Conservation (phyloP, 2,113 vertebrate species). For the Mohoua ochrocephala region DNA sequence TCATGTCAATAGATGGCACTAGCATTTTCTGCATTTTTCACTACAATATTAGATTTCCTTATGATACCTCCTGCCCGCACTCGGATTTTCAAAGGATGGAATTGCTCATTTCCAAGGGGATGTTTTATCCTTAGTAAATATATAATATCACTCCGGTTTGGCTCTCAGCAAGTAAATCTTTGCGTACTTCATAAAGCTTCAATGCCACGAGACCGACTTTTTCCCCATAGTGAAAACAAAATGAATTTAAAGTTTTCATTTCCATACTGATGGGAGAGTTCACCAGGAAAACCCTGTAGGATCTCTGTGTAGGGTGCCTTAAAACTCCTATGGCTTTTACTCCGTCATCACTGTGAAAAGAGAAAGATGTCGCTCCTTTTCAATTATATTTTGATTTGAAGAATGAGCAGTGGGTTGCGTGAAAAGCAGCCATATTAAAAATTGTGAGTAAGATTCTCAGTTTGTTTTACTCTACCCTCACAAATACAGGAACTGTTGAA, state of each 20-base stretch:
- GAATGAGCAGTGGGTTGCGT: neutral
- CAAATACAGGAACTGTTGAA: neutral
- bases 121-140: neutral
- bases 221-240: neutral
- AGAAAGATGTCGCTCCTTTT: neutral
- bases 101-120: slow-evolving; percentile 7
- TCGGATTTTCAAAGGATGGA: neutral
- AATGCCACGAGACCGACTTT: neutral
- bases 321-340: neutral
- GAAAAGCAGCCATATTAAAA: slow-evolving; percentile 1
- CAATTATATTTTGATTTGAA: neutral
- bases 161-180: slow-evolving; percentile 19
- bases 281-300: neutral
- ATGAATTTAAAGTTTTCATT: slow-evolving; percentile 48
- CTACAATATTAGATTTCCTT: neutral
- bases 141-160: neutral
- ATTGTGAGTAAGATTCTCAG: neutral
- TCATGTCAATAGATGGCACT: slow-evolving; percentile 58
- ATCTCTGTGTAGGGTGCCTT: neutral
- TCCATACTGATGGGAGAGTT: slow-evolving; percentile 31
- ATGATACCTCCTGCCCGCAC: neutral
- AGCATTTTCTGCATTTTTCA: neutral
- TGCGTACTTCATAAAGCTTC: slow-evolving; percentile 1
- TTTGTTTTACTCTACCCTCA: neutral
- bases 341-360: neutral